These are phyloP conservation scores for Columba janthina DNA, from an alignment of 2,113 vertebrate genomes.

Conservation along the genomic window DNA sequence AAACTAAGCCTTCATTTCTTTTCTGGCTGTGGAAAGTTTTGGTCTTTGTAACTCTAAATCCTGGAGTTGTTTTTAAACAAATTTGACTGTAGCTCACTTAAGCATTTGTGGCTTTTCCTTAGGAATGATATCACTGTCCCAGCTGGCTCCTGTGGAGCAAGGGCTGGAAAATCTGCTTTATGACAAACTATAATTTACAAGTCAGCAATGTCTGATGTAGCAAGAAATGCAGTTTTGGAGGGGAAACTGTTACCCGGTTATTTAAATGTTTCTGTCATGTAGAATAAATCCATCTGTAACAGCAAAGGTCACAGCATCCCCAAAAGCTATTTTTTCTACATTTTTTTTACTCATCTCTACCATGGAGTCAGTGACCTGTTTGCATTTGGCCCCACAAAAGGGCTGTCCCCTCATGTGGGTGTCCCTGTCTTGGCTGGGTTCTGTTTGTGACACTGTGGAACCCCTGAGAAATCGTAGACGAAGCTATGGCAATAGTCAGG, in stretches of 20 bases:
- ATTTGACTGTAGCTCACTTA: neutral
- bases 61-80: conserved; percentile 12
- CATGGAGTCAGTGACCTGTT: neutral
- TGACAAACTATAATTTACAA: conserved; percentile 49
- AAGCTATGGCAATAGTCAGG: neutral
- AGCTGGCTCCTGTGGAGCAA: neutral
- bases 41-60: neutral
- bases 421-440: conserved; percentile 35
- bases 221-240: conserved; percentile 32
- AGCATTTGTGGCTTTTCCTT: conserved; percentile 23
- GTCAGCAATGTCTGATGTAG: neutral
- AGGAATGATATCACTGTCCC: conserved; percentile 2
- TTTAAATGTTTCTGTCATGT: conserved; percentile 32
- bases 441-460: neutral
- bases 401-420: neutral
- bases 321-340: neutral
- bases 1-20: neutral
- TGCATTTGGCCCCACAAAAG: neutral
- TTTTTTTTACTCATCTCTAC: neutral
- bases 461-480: neutral
- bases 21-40: conserved; percentile 21
- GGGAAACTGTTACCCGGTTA: neutral
- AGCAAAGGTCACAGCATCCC: neutral
- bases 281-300: conserved; percentile 1
- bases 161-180: conserved; percentile 27